Evolutionary conservation across 2,888 invertebrate species (phyloP).

Genomic region (Dascillus cervinus): DNA sequence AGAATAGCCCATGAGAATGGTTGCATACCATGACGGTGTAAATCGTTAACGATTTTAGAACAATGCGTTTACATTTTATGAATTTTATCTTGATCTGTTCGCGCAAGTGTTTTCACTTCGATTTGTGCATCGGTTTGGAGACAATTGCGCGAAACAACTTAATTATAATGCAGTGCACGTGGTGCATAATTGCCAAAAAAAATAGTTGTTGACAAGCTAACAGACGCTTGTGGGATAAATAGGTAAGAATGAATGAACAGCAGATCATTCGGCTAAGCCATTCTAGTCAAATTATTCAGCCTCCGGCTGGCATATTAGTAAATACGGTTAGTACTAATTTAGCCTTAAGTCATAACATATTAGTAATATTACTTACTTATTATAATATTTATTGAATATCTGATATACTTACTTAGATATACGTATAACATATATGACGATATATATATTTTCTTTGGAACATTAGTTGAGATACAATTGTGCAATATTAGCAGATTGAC

Average conservation of each 20-base stretch:
- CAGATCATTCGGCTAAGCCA: conserved; percentile 35
- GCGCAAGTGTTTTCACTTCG: too few relatives aligned
- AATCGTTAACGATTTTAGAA: conserved; percentile 40
- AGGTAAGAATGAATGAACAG: conserved; percentile 20
- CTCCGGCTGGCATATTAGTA: conserved; percentile 39
- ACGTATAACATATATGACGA: conserved; percentile 5
- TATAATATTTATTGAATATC: conserved; percentile 41
- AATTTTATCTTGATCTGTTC: conserved; percentile 44
- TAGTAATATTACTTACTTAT: conserved; percentile 37
- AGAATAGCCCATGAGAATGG: conserved; percentile 18
- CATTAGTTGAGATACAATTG: conserved; percentile 41
- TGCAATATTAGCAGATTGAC: conserved; percentile 44
- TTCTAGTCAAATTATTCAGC: conserved; percentile 46
- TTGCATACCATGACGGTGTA: conserved; percentile 15
- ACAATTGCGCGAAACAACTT: too few relatives aligned
- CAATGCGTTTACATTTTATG: conserved; percentile 38
- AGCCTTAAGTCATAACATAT: conserved; percentile 29
- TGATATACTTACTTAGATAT: conserved; percentile 37
- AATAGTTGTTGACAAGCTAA: conserved; percentile 43
- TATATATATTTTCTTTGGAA: conserved; percentile 23
- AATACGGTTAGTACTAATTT: conserved; percentile 41
- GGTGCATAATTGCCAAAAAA: conserved; percentile 40
- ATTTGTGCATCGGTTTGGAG: too few relatives aligned
- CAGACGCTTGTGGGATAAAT: conserved; percentile 36
- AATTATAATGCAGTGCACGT: conserved; percentile 36